phyloP scores from a whole-genome alignment of 2,888 invertebrate genomes.

The Temnothorax unifasciatus region DNA sequence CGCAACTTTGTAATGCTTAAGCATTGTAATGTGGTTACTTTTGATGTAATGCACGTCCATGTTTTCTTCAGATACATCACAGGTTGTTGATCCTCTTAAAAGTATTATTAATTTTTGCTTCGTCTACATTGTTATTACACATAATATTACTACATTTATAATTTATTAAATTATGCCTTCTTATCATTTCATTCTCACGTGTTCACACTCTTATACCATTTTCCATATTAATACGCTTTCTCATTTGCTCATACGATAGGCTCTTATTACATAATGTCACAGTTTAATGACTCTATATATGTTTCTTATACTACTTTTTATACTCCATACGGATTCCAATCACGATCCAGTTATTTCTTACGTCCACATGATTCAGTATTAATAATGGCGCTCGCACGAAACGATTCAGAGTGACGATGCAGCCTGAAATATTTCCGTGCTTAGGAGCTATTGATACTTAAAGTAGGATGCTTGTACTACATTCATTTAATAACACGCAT shows the following conservation, averaged over 20 bases:
- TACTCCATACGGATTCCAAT: background rate
- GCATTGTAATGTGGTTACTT: background rate
- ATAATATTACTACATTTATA: background rate
- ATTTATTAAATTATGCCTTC: background rate
- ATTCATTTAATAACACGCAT: conserved; percentile 13
- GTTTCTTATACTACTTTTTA: background rate
- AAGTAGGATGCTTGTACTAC: conserved; percentile 10
- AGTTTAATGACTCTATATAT: background rate
- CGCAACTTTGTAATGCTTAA: background rate
- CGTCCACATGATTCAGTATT: background rate
- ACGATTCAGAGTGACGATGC: background rate
- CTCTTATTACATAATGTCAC: background rate
- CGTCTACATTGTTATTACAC: background rate
- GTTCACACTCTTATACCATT: background rate
- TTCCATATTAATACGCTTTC: conserved; percentile 8
- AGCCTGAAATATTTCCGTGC: background rate
- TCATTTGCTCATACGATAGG: background rate
- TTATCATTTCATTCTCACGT: background rate
- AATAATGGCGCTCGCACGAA: background rate
- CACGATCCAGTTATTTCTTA: background rate
- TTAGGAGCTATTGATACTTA: background rate
- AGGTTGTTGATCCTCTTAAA: background rate
- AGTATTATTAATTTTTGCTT: background rate
- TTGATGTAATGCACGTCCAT: background rate
- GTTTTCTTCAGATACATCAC: background rate